These are phyloP conservation scores for Hydrocynus forskahlii DNA, from an alignment of 2,797 vertebrate genomes.

Conservation along the genomic window DNA sequence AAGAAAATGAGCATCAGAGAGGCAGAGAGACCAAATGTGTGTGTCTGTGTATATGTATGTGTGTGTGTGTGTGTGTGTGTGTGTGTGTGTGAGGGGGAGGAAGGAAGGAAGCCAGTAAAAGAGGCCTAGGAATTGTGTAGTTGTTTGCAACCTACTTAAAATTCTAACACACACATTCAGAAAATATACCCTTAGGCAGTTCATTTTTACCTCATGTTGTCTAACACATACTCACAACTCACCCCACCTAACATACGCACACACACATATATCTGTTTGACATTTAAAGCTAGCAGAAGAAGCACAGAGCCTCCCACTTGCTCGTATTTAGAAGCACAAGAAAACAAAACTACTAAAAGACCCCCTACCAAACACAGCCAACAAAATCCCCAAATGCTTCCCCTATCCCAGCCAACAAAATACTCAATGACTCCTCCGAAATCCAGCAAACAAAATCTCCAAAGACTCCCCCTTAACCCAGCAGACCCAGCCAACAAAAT, in stretches of 20 bases:
- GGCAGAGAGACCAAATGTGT: not conserved
- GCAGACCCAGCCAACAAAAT: not conserved
- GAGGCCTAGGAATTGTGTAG: not conserved
- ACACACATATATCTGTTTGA: not conserved
- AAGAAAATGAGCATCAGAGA: not conserved
- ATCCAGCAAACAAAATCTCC: not conserved
- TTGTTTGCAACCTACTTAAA: constrained; percentile 17
- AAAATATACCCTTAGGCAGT: not conserved
- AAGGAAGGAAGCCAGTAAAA: not conserved
- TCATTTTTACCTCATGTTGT: not conserved
- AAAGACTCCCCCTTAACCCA: not conserved
- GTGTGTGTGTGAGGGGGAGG: too few relatives aligned
- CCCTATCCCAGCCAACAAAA: not conserved
- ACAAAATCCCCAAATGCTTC: not conserved
- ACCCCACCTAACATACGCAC: not conserved
- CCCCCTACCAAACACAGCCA: not conserved
- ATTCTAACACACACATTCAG: constrained; percentile 4
- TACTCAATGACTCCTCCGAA: not conserved
- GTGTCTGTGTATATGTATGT: not conserved
- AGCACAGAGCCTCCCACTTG: not conserved
- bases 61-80: not conserved
- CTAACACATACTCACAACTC: not conserved
- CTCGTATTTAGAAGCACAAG: not conserved
- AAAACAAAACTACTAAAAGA: not conserved
- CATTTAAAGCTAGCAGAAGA: not conserved